Percentiles rank a stretch among this genome's conserved stretches.
Conservation (phyloP, 2,797 vertebrate species). For the Botia kubotai region DNA sequence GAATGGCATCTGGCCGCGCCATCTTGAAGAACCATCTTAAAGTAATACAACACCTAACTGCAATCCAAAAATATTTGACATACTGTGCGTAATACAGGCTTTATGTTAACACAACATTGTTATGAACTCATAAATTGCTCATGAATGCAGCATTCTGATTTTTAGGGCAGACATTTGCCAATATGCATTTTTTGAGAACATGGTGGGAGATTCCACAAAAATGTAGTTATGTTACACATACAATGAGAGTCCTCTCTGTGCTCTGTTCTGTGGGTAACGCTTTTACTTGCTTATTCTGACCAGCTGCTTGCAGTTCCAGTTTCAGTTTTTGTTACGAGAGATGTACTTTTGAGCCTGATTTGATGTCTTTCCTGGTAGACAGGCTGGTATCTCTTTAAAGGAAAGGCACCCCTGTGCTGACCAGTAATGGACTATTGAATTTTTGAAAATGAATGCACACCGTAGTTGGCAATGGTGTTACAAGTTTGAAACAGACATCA, state of each 20-base stretch:
- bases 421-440: background rate
- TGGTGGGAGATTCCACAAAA: background rate
- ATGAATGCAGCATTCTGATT: background rate
- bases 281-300: background rate
- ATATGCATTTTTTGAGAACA: background rate
- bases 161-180: too few species aligned
- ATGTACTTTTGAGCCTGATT: background rate
- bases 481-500: background rate
- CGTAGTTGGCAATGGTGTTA: background rate
- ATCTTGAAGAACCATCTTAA: conserved; percentile 18
- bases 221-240: background rate
- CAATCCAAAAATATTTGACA: conserved; percentile 17
- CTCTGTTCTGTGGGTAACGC: background rate
- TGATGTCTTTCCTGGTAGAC: background rate
- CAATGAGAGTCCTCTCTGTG: background rate
- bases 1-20: background rate
- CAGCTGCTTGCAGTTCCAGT: conserved; percentile 5
- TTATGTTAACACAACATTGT: background rate
- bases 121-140: background rate
- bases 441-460: background rate
- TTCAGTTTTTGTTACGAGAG: conserved; percentile 22
- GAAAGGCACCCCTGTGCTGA: background rate
- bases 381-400: background rate
- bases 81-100: background rate
- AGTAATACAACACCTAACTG: conserved; percentile 13